Evolutionary conservation across 2,113 vertebrate species (phyloP).

Genomic region (Sialia sialis): DNA sequence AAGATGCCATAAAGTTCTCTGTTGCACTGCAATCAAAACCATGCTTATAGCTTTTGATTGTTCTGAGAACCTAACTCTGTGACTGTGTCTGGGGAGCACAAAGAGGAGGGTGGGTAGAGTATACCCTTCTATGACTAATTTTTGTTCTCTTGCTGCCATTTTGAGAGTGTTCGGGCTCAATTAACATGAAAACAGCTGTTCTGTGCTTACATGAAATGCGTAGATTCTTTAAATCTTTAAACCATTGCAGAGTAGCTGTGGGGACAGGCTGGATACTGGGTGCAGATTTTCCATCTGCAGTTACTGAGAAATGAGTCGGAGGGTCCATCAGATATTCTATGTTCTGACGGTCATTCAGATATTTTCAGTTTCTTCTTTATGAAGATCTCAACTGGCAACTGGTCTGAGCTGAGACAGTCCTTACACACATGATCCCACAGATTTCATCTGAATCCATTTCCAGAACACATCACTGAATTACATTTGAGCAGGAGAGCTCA

Average conservation of each 20-base stretch:
- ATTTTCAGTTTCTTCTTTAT: background rate
- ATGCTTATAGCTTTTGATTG: background rate
- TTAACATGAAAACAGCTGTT: background rate
- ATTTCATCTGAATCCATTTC: background rate
- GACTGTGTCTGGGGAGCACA: background rate
- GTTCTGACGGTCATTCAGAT: background rate
- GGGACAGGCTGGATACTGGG: background rate
- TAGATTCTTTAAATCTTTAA: background rate
- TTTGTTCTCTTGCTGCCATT: background rate
- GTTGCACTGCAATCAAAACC: background rate
- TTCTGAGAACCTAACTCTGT: background rate
- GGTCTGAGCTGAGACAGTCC: background rate
- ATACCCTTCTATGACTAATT: background rate
- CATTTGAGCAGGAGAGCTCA: background rate
- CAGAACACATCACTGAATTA: background rate
- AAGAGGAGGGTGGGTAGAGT: background rate
- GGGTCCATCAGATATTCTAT: background rate
- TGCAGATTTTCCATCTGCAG: background rate
- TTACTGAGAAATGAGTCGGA: background rate
- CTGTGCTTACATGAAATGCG: fast-evolving
- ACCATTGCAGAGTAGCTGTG: background rate
- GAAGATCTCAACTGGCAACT: background rate
- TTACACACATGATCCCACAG: background rate
- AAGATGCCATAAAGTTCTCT: background rate
- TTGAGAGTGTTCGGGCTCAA: background rate